Evolutionary conservation across 2,113 vertebrate genomes (phyloP), one percentile per base, ranked within the genome.

Genomic region (Serilophus lunatus): DNA sequence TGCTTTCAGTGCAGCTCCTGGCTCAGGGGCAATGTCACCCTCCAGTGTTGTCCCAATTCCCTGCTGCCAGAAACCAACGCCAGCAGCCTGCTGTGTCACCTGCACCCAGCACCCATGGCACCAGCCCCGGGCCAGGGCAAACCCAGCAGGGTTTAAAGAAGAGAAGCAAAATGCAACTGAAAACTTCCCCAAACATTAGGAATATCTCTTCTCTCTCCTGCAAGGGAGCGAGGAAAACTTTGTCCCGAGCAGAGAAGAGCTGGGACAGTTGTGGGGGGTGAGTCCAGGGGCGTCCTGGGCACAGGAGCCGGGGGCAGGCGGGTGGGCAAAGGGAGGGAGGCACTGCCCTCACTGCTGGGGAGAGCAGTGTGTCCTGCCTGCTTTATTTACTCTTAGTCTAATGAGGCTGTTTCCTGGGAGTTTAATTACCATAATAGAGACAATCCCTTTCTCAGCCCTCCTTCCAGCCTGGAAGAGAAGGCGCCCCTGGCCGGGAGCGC

Each of bases 321-420:
- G 40, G 75, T 56, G 72, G 65, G 81, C 10, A 1, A 14, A 14
- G 42, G 69, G 51, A 77, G 42, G 40, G 3, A 54, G 77, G 76
- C 16, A 33, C 64, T 88, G 92, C 85, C 72, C 86, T 89, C 2
- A 25, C 72, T 81, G 40, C 56, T 61, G 81, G 17, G 75, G 88
- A 80, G 78, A 44, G 45, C 74, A 92, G 79, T 84, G 76, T 66
- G 76, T 69, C 72, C 86, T 91, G 65, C 74, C 82, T 64, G 89
- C 85, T 85, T 96, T 96, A 97, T 94, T 96, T 96, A 93, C 92
- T 96, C 90, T 93, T 88, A 97, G 94, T 91, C 93, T 96, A 97
- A 97, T 96, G 95, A 97, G 94, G 90, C 96, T 91, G 95, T 96
- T 97, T 96, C 97, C 95, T 90, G 92, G 97, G 97, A 96, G 97